Base-by-base conservation (phyloP, 2,888 invertebrate genomes). In the Acanthoscelides obtectus region DNA sequence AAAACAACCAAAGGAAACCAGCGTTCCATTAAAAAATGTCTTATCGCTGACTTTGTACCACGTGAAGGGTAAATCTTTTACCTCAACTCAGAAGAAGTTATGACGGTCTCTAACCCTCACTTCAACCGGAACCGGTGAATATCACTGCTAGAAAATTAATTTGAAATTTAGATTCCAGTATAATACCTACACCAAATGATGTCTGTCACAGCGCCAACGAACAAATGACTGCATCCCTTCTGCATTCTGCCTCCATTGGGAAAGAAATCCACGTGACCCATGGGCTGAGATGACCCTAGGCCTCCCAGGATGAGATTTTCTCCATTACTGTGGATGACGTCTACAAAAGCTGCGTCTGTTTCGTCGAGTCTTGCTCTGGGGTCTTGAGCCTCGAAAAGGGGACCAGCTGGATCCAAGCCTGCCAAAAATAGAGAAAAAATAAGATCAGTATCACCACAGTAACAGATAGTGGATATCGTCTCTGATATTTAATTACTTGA, bases 241-340 rank as follows among this genome's bases (percentile, higher is more conserved):
- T 97, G 96, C 85, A 96, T 95, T 67, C 95, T 88, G 0, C 97
- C 97, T 0, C 97, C 97, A 79, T 97, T 97, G 0, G 96, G 96
- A 84, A 96, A 96, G 82, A 94, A 96, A 84, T 95, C 96, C 0
- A 96, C 96, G 82, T 96, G 94, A 0, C 97, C 97, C 89, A 97
- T 93, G 0, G 95, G 94, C 83, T 96, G 95, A 87, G 95, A 96
- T 0, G 95, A 94, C 3, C 86, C 86, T 22, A 95, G 86, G 0
- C 97, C 97, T 0, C 96, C 96, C 74, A 96, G 87, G 73, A 97
- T 93, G n/a, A 97, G 87, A 75, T 95, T 95, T 83, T 97, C 96
- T 0, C 96, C 97, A 83, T 97, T 97, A 70, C 95, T 95, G 84
- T 97, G 97, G 75, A 97, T 96, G 0, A 97, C 96, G 83, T 97